Percentiles rank a stretch among this genome's conserved stretches.
Conservation (phyloP, 2,797 vertebrate genomes). For the Tamandua tetradactyla region DNA sequence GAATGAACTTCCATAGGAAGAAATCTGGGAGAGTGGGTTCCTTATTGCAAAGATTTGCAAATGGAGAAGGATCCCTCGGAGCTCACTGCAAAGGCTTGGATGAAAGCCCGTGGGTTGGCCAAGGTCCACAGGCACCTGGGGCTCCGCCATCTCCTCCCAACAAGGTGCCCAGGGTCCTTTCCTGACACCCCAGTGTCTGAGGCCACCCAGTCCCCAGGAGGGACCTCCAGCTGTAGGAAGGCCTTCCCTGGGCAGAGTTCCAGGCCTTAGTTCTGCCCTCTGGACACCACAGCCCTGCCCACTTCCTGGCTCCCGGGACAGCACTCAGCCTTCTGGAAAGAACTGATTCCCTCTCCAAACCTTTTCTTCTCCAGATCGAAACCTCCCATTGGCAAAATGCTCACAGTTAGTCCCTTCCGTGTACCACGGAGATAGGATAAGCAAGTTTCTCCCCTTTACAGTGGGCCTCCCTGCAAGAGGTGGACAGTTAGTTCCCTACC, state of each 20-base stretch:
- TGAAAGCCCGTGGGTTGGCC: not conserved
- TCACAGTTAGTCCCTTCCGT: not conserved
- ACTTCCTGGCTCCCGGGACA: not conserved
- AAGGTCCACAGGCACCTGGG: not conserved
- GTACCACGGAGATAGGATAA: too few relatives aligned
- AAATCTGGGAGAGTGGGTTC: not conserved
- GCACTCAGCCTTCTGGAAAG: not conserved
- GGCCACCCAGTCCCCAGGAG: not conserved
- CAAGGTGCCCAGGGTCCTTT: not conserved
- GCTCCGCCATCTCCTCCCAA: not conserved
- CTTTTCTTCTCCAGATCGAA: not conserved
- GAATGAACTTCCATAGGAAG: not conserved
- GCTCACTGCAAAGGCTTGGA: not conserved
- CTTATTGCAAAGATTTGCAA: not conserved
- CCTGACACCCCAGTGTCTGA: not conserved
- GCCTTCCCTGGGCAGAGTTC: not conserved
- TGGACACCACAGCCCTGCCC: too few relatives aligned
- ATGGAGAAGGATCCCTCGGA: not conserved
- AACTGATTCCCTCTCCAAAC: too few relatives aligned
- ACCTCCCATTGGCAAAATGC: too few relatives aligned
- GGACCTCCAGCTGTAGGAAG: not conserved
- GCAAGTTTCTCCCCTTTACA: too few relatives aligned
- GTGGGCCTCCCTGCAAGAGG: accelerated
- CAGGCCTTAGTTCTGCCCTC: not conserved
- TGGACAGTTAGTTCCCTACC: not conserved